phyloP scores from a whole-genome alignment of 2,888 invertebrate genomes.

The Andrena bucephala region DNA sequence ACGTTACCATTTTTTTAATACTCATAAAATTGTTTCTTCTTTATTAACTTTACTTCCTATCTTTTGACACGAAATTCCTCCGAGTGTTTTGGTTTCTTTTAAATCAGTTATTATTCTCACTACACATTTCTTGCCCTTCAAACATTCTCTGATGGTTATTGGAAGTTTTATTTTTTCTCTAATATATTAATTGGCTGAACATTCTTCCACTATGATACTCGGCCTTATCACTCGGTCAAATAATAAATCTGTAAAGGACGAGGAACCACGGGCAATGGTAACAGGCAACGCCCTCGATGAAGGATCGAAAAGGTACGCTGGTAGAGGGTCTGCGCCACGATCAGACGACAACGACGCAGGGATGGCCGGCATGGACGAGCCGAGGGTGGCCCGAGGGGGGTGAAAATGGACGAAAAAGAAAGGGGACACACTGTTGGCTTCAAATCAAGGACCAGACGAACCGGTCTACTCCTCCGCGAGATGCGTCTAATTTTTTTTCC shows the following conservation, averaged over 20 bases:
- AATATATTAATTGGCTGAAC: background rate
- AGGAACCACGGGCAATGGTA: slow-evolving; percentile 51
- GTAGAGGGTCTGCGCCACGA: slow-evolving; percentile 36
- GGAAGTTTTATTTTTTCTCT: no score
- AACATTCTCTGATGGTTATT: no score
- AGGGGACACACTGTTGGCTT: slow-evolving; percentile 74
- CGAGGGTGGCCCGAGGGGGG: slow-evolving; percentile 42
- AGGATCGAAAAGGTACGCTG: slow-evolving; percentile 34
- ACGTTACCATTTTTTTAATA: no score
- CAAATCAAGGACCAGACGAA: slow-evolving; percentile 81
- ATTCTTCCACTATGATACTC: background rate
- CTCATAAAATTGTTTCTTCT: no score
- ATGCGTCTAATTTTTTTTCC: slow-evolving; percentile 68
- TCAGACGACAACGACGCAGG: slow-evolving; percentile 39
- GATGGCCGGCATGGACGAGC: slow-evolving; percentile 28
- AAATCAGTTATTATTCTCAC: no score
- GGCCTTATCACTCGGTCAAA: background rate
- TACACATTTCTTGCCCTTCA: no score
- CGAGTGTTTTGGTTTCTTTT: no score
- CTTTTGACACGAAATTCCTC: no score
- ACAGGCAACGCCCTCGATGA: slow-evolving; percentile 69
- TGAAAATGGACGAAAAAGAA: slow-evolving; percentile 71
- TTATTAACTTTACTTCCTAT: no score
- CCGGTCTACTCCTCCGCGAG: slow-evolving; percentile 77
- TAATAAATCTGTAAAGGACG: background rate